phyloP scores from a whole-genome alignment of 2,113 vertebrate genomes.

The Hippocampus abdominalis region DNA sequence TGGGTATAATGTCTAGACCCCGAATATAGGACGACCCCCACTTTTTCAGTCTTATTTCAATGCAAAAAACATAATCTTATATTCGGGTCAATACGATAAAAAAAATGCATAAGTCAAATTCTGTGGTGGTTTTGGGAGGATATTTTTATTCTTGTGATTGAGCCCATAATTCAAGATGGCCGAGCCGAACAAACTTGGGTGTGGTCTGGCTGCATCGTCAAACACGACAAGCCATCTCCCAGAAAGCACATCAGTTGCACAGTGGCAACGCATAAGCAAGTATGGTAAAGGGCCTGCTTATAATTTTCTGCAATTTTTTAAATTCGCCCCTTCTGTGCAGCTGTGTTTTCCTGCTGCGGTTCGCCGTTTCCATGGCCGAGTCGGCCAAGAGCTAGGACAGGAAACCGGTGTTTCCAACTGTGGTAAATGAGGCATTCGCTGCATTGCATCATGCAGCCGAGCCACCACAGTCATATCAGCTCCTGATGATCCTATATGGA shows the following conservation, averaged over 20 bases:
- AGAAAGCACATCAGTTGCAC: not conserved
- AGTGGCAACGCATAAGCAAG: not conserved
- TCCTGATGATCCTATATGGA: constrained; percentile 22
- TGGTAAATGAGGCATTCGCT: constrained; percentile 34
- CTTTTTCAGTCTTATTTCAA: no score
- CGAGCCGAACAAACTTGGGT: constrained; percentile 31
- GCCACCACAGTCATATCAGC: constrained; percentile 26
- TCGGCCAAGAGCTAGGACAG: constrained; percentile 40
- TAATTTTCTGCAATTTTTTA: constrained; percentile 6
- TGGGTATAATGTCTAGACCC: no score
- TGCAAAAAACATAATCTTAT: no score
- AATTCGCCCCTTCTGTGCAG: not conserved
- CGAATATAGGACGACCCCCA: no score
- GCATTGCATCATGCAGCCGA: constrained; percentile 29
- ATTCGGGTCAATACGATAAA: no score
- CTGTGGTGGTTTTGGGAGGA: constrained; percentile 1
- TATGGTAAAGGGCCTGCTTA: not conserved
- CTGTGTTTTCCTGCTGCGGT: constrained; percentile 36
- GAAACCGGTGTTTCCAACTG: constrained; percentile 50
- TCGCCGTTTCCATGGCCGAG: constrained; percentile 52
- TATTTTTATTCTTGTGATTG: constrained; percentile 34
- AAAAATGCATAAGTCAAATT: constrained; percentile 2
- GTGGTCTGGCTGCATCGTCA: constrained; percentile 15
- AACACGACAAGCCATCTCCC: not conserved
- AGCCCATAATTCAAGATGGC: constrained; percentile 30